Base-by-base conservation (phyloP, 2,888 invertebrate species). In the Rotaria socialis region DNA sequence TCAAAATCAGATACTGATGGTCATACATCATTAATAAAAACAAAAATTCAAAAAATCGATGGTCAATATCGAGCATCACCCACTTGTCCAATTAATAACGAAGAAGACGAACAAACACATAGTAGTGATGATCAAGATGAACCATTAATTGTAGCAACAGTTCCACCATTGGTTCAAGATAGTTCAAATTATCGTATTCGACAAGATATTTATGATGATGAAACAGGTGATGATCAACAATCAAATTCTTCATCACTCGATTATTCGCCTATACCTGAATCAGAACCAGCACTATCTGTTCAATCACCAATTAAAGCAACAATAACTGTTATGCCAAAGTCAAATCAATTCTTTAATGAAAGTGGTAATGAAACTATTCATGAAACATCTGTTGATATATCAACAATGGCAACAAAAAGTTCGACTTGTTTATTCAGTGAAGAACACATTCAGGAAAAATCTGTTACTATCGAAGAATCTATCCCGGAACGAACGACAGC, bases 41-140 rank as follows among this genome's bases (percentile, higher is more conserved):
- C 80, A 80, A 80, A 80, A 80, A 80, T 80, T 80, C 80, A 80
- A 47, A 80, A 80, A 80, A 80, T 80, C n/a, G 80, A 80, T n/a
- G 80, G 80, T 22, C 80, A 80, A 80, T 80, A 80, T 47, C 14
- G 47, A 80, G 80, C 47, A 24, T 47, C 47, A 14, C 22, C 47
- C 1, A n/a, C 47, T n/a, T n/a, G 47, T 80, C 43, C 43, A 2
- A 80, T 47, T 5, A n/a, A 24, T 47, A n/a, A 80, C 35, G 14
- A 47, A 10, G 14, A 47, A 10, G 14, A 47, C 19, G 47, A 80
- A 80, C 3, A 35, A n/a, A 14, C 47, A 14, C 1, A 47, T 22
- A 67, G 35, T 35, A 80, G 80, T 47, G 80, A 80, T n/a, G 80
- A 80, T 47, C 80, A 43, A 47, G 43, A 47, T n/a, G 43, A 43